Base-by-base conservation (phyloP, 2,113 vertebrate genomes). In the Muntiacus reevesi region DNA sequence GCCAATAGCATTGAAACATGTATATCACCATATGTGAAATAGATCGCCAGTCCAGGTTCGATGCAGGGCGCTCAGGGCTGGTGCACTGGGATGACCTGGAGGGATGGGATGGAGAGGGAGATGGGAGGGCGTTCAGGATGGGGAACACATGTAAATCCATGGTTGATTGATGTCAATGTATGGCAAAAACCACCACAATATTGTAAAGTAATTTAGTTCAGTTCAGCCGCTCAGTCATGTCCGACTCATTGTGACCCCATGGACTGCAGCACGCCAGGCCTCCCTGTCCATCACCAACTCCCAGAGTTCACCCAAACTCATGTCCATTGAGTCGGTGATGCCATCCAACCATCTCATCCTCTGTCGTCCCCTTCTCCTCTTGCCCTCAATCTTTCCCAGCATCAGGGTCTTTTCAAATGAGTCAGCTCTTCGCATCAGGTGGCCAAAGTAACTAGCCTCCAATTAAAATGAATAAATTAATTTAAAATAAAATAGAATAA, bases 141-240 rank as follows among this genome's bases (percentile, higher is more conserved):
- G n/a, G n/a, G 67, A 10, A 23, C 64, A 71, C n/a, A 0, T 6
- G 64, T 6, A 36, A 2, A 40, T 2, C 67, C 1, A 0, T 6
- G n/a, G 67, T 2, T 1, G 67, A 71, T 6, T 71, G 19, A 23
- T 11, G 67, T 36, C n/a, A 12, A 3, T 1, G n/a, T 71, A 12
- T 1, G n/a, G 67, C 64, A 71, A 5, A 54, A 23, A 3, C 64
- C 19, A 36, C n/a, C 10, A 12, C n/a, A 40, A 71, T 36, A 3
- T 2, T 36, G 64, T 71, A 23, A 40, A 71, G 67, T 36, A 3
- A 40, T 40, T 71, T 5, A 40, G n/a, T 23, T 40, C n/a, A 12
- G 4, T 40, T 40, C 67, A 12, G 67, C 23, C 1, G 0, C n/a
- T 40, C 21, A 40, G 67, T 71, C n/a, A 0, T 36, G n/a, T 10